Evolutionary conservation across 2,888 invertebrate species (phyloP).

Genomic region (Oxyteleia sp.): DNA sequence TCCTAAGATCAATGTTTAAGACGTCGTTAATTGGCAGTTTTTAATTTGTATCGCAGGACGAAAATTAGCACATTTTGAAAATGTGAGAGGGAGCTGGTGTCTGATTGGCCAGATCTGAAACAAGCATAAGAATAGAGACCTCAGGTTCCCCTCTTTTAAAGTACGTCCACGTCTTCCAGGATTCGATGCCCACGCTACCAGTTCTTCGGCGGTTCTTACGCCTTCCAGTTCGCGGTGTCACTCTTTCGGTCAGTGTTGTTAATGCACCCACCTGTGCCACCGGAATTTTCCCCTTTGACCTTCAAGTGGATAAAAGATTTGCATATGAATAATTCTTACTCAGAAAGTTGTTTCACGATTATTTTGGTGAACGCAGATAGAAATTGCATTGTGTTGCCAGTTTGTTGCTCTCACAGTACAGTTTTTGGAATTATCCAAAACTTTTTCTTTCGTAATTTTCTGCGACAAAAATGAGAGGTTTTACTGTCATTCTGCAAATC

Average conservation of each 20-base stretch:
- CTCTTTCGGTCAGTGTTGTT: constrained; percentile 45
- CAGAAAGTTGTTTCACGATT: background rate
- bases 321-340: too few species aligned
- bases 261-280: constrained; percentile 10
- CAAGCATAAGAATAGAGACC: constrained; percentile 74
- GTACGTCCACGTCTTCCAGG: constrained; percentile 80
- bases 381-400: background rate
- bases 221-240: constrained; percentile 77
- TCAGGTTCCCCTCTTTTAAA: constrained; percentile 80
- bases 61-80: constrained; percentile 64
- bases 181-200: constrained; percentile 82
- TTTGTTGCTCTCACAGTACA: background rate
- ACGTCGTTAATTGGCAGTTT: constrained; percentile 52
- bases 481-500: too few species aligned
- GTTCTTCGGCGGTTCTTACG: constrained; percentile 81
- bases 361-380: background rate
- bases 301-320: background rate
- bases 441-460: too few species aligned
- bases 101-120: constrained; percentile 77
- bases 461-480: too few species aligned
- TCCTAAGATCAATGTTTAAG: constrained; percentile 10
- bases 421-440: too few species aligned
- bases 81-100: constrained; percentile 35
- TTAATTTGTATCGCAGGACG: constrained; percentile 59
- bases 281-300: background rate